Percentiles rank a stretch among this genome's conserved stretches.
Evolutionary conservation across 2,113 vertebrate species (phyloP).

Genomic region (Axis porcinus): DNA sequence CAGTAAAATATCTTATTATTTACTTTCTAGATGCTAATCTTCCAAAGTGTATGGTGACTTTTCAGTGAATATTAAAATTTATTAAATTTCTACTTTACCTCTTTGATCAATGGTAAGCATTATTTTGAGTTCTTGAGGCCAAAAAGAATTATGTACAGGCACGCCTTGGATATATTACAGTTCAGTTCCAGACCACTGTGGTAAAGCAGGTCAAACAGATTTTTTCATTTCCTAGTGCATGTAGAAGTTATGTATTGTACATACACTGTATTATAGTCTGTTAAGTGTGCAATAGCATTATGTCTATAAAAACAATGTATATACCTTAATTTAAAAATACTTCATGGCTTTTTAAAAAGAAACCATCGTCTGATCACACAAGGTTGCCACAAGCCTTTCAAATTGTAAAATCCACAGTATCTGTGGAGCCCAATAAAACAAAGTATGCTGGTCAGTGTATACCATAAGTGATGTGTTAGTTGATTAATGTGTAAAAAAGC

Average conservation of each 20-base stretch:
- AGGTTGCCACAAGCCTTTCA: neutral
- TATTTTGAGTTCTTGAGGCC: neutral
- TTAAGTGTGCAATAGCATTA: neutral
- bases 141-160: neutral
- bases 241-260: neutral
- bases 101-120: neutral
- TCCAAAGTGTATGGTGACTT: neutral
- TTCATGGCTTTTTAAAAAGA: neutral
- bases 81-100: slow-evolving; percentile 4
- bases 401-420: neutral
- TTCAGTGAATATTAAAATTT: neutral
- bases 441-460: neutral
- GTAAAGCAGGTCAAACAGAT: neutral
- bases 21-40: neutral
- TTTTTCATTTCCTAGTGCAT: neutral
- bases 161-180: neutral
- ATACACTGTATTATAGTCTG: neutral
- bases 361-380: neutral
- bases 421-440: neutral
- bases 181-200: neutral
- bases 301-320: neutral
- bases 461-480: neutral
- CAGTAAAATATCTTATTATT: neutral
- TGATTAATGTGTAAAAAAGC: neutral
- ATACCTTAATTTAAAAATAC: neutral